phyloP scores from a whole-genome alignment of 2,113 vertebrate species.

The Cyphomyrus discorhynchus region DNA sequence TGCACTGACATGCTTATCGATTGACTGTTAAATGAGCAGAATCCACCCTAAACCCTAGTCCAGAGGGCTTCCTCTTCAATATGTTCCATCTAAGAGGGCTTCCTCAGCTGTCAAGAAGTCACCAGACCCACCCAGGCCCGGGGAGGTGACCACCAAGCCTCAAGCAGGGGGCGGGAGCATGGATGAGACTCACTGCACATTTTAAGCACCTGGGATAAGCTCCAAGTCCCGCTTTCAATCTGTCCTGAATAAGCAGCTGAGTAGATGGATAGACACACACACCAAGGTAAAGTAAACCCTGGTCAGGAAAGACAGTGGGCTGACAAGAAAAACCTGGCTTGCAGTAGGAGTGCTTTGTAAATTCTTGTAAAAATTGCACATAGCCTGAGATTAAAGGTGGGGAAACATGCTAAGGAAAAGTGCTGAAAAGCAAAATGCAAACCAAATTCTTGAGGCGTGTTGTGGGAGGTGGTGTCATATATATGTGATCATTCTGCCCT shows the following conservation, averaged over 20 bases:
- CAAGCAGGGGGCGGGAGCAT: not conserved
- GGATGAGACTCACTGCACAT: not conserved
- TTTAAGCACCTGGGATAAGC: not conserved
- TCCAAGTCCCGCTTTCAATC: not conserved
- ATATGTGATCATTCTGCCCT: not conserved
- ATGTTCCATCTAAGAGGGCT: not conserved
- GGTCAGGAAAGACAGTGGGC: not conserved
- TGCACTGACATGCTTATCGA: slow-evolving; percentile 17
- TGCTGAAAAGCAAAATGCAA: slow-evolving; percentile 3
- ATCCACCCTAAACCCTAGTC: slow-evolving; percentile 9
- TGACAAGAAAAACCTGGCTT: not conserved
- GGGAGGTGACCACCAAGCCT: not conserved
- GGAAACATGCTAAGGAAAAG: not conserved
- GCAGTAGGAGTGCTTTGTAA: not conserved
- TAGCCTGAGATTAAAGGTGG: not conserved
- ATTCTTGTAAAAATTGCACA: not conserved
- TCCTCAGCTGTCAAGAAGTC: slow-evolving; percentile 3
- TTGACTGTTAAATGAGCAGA: slow-evolving; percentile 11
- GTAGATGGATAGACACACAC: not conserved
- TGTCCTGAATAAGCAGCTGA: not conserved
- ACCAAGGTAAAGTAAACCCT: not conserved
- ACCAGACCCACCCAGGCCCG: not conserved
- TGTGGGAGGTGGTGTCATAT: not conserved
- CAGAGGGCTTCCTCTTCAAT: slow-evolving; percentile 9
- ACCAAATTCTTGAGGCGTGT: not conserved